Evolutionary conservation across 2,888 invertebrate species (phyloP), one percentile per base, ranked within the genome.

Genomic region (Trichogramma evanescens): DNA sequence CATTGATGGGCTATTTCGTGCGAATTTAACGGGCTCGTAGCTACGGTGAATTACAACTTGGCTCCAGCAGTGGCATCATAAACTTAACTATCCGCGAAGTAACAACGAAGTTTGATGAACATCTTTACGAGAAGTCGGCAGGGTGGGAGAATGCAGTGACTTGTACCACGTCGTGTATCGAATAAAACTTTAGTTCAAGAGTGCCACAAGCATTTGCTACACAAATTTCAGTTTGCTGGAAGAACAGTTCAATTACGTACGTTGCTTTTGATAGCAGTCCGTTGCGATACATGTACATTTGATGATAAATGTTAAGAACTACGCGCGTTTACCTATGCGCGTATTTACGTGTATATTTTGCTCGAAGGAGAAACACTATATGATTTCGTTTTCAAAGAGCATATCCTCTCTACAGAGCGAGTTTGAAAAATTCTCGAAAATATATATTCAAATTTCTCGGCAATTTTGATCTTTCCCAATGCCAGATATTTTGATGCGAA

Each of bases 151-250:
- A 26, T 2, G 26, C 26, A 26, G 26, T 26, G 26, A 26, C 26
- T 26, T 26, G 3, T 26, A 26, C 26, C 26, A 26, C 26, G 26
- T 26, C 26, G 26, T 26, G 26, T 10, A 40, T 40, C 50, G 39
- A 40, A 44, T 49, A 26, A 50, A 57, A 57, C 56, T 56, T 56
- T 44, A 26, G 39, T 13, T 4, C 10, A 50, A 56, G 26, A 26
- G 50, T 9, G 43, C 56, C 40, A 1, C 41, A 38, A 50, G 48
- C 48, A 48, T 13, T 48, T 13, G 10, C 13, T 48, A 13, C 48
- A 48, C 13, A 48, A 5, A 48, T 48, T 13, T 48, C 48, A 13
- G 48, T 6, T 13, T 48, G 6, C 13, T 48, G 10, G 26, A 26
- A 26, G 26, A 26, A 26, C 26, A 26, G 26, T 26, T 26, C 26